Evolutionary conservation across 1,140 invertebrate species (phyloP).

Genomic region (Whitmania pigra): DNA sequence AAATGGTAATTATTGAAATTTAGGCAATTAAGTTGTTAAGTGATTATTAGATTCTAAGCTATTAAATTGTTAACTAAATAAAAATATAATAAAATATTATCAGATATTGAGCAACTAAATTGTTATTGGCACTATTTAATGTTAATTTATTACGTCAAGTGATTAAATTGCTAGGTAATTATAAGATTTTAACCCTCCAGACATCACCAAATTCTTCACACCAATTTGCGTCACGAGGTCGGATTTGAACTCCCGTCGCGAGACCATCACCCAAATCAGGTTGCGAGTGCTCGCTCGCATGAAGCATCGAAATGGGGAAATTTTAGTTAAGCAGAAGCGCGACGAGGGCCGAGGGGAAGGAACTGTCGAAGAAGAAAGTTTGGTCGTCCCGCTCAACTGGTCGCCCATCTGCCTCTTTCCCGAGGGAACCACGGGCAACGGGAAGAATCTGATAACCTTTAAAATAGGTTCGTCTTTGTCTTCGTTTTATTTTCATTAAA

Average conservation of each 20-base stretch:
- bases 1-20: too few species aligned
- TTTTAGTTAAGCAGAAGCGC: too few species aligned
- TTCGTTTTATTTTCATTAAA: too few species aligned
- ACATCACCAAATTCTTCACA: slow-evolving; percentile 40
- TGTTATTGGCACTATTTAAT: too few species aligned
- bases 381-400: slow-evolving; percentile 64
- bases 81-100: too few species aligned
- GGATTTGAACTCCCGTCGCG: neutral
- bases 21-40: too few species aligned
- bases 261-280: neutral
- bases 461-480: slow-evolving; percentile 62
- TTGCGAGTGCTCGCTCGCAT: neutral
- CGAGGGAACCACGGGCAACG: slow-evolving; percentile 81
- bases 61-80: too few species aligned
- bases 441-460: slow-evolving; percentile 74
- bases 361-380: slow-evolving; percentile 67
- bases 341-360: slow-evolving; percentile 28
- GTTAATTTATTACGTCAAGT: too few species aligned
- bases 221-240: neutral
- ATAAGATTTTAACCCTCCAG: neutral
- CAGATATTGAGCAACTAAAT: too few species aligned
- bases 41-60: too few species aligned
- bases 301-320: slow-evolving; percentile 49
- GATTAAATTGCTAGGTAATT: too few species aligned
- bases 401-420: slow-evolving; percentile 80